Percentiles rank a stretch among this genome's conserved stretches.
phyloP scores from a whole-genome alignment of 2,797 vertebrate genomes.

The Australoheros facetus region DNA sequence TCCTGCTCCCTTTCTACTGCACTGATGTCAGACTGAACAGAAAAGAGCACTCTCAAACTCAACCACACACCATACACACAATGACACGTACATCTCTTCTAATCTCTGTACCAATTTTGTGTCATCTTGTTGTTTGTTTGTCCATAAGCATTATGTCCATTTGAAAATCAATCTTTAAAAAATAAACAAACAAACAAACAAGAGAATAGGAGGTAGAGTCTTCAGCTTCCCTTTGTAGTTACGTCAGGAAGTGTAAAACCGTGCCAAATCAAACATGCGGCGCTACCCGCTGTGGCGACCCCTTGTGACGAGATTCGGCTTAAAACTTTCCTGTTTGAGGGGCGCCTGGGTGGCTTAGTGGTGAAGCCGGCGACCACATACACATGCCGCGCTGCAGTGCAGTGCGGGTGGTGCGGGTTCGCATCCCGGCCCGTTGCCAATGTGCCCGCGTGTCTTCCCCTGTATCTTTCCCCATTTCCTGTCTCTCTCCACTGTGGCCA shows the following conservation, averaged over 20 bases:
- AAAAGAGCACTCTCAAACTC: not conserved
- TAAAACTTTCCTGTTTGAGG: not conserved
- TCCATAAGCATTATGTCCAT: not conserved
- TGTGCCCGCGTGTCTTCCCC: too few species aligned
- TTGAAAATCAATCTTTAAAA: not conserved
- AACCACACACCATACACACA: not conserved
- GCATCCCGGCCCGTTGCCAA: too few species aligned
- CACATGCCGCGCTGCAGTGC: too few species aligned
- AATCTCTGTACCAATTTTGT: not conserved
- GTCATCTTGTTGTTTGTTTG: not conserved
- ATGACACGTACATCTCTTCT: not conserved
- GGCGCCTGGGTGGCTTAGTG: too few species aligned
- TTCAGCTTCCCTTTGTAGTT: not conserved
- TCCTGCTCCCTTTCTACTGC: not conserved
- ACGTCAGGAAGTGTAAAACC: rapidly evolving
- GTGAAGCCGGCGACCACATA: too few species aligned
- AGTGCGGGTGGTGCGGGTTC: too few species aligned
- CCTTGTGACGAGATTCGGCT: not conserved
- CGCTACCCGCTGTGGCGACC: not conserved
- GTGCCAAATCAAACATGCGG: not conserved
- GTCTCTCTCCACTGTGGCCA: too few species aligned
- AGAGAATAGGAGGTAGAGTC: not conserved
- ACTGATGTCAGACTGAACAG: rapidly evolving
- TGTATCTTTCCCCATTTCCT: too few species aligned
- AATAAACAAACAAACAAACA: too few species aligned